Conservation (phyloP, 1,140 invertebrate species). For the Panulirus ornatus region DNA sequence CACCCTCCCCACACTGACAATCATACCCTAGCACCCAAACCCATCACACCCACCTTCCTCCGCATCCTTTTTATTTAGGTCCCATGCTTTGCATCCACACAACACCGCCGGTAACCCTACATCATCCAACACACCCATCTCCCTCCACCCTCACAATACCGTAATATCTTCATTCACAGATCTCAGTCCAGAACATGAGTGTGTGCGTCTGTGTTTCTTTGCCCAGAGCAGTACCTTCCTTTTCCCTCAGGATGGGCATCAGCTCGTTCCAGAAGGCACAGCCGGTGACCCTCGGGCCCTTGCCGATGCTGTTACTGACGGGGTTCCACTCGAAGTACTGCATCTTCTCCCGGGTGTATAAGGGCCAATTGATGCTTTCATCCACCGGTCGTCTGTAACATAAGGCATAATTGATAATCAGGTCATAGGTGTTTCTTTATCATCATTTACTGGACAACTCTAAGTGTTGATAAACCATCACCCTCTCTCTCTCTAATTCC, state of each 20-base stretch:
- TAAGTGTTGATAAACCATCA: neutral
- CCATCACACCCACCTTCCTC: neutral
- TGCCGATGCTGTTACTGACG: constrained; percentile 84
- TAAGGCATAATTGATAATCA: neutral
- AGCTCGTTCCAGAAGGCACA: constrained; percentile 98
- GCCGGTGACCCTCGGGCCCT: constrained; percentile 89
- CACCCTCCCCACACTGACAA: too few species aligned
- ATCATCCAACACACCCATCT: neutral
- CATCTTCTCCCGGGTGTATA: constrained; percentile 89
- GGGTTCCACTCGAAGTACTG: constrained; percentile 94
- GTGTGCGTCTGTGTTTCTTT: too few species aligned
- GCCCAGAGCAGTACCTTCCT: constrained; percentile 39
- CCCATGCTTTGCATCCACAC: neutral
- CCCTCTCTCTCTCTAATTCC: neutral
- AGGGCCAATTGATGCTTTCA: constrained; percentile 89
- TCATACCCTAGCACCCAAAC: too few species aligned
- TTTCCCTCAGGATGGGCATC: constrained; percentile 81
- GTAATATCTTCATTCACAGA: too few species aligned
- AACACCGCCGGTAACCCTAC: neutral
- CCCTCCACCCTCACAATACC: neutral
- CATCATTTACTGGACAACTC: neutral
- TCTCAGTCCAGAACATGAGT: too few species aligned
- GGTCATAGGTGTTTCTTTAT: too few species aligned
- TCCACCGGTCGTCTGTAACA: constrained; percentile 36
- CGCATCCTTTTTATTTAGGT: neutral